A percentile compares a stretch with the other conserved stretches of the same genome.
These are phyloP conservation scores for Cryptocheilus praepositus DNA, from an alignment of 2,888 invertebrate genomes.

Conservation along the genomic window DNA sequence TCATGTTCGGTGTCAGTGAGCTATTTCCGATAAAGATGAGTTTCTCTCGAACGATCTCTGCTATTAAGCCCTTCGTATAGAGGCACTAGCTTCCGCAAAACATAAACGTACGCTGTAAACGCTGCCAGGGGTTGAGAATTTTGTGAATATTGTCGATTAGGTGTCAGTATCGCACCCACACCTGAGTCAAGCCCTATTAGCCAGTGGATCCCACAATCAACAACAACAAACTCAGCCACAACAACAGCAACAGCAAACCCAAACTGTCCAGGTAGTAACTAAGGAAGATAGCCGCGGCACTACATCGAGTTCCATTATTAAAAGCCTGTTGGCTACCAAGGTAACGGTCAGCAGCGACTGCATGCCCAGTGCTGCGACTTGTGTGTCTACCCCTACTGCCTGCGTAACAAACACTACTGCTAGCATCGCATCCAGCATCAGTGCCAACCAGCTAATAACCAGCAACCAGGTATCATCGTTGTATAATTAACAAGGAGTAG, in stretches of 20 bases:
- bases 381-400: constrained; percentile 73
- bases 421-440: constrained; percentile 75
- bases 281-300: constrained; percentile 72
- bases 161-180: constrained; percentile 79
- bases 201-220: constrained; percentile 69
- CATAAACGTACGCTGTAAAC: too few relatives aligned
- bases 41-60: too few relatives aligned
- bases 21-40: too few relatives aligned
- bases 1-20: too few relatives aligned
- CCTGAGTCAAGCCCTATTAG: constrained; percentile 79
- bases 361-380: constrained; percentile 75
- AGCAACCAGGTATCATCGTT: constrained; percentile 72
- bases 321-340: constrained; percentile 95
- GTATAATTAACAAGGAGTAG: constrained; percentile 53
- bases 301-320: constrained; percentile 89
- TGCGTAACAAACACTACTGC: constrained; percentile 74
- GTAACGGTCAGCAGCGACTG: constrained; percentile 81
- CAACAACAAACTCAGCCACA: constrained; percentile 53
- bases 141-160: constrained; percentile 69
- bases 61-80: too few relatives aligned
- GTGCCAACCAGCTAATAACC: constrained; percentile 75
- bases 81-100: too few relatives aligned
- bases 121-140: constrained; percentile 56
- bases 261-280: constrained; percentile 66
- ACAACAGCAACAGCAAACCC: constrained; percentile 57